Evolutionary conservation across 2,888 invertebrate species (phyloP), one percentile per base, ranked within the genome.

Genomic region (Pilophorus perplexus): DNA sequence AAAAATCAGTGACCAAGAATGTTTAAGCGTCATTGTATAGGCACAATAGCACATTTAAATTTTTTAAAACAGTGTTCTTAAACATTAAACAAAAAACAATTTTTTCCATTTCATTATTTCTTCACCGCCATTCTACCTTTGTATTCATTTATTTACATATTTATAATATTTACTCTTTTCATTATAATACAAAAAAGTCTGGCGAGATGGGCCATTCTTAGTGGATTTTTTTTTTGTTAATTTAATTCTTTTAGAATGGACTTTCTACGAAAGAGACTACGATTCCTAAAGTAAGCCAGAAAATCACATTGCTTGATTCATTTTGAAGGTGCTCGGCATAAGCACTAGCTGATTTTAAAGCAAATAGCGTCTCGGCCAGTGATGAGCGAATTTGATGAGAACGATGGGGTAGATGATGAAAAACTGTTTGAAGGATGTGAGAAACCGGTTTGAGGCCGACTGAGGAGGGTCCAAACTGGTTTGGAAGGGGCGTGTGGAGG

Each of bases 241-340:
- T 18, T 20, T 25, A 28, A 14, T 50, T 6, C n/a, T 10, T 50
- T 60, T 60, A 60, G 60, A 60, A 62, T 28, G 46, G 62, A 48
- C 48, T 37, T 42, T 44, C 59, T 59, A 59, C 57, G 57, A 23
- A 62, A 48, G 48, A 62, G 38, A 22, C 62, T 48, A 62, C 33
- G 14, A 33, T 46, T n/a, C 14, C 33, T 48, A 48, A 20, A 28
- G 48, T 48, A 62, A 62, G 62, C 62, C 20, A 28, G 48, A 62
- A 33, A 62, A 62, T 62, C 62, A 62, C 62, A 62, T 48, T 62
- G 48, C 62, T 62, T 62, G 59, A 59, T 59, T 59, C 44, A 23
- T 59, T 20, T 55, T 22, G 5, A 33, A 22, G 22, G 55, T 55
- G 55, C 55, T 38, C 37, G 5, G 38, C 38, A 33, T n/a, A 55